These are phyloP conservation scores for Thaumetopoea pityocampa DNA, from an alignment of 1,140 invertebrate genomes.

Conservation along the genomic window DNA sequence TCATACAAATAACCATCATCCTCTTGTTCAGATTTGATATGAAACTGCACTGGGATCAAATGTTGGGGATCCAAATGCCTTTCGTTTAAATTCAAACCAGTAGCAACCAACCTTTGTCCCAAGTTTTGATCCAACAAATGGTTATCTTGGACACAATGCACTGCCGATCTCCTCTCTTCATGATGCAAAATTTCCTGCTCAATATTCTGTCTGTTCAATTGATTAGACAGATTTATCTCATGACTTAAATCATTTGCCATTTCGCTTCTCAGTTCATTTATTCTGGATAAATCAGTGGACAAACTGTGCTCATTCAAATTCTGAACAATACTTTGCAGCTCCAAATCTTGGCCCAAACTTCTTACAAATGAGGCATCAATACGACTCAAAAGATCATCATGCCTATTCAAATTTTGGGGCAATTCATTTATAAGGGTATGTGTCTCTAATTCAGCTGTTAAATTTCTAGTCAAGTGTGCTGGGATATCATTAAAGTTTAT, in stretches of 20 bases:
- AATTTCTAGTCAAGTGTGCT: conserved; percentile 42
- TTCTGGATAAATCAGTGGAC: conserved; percentile 27
- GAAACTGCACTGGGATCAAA: conserved; percentile 48
- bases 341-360: conserved; percentile 40
- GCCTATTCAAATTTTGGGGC: conserved; percentile 33
- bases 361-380: conserved; percentile 42
- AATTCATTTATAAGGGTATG: conserved; percentile 37
- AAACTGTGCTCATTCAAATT: conserved; percentile 30
- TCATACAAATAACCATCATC: conserved; percentile 65
- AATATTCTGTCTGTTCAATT: conserved; percentile 38
- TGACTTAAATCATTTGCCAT: conserved; percentile 39
- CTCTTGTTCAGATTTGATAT: conserved; percentile 63
- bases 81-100: conserved; percentile 25
- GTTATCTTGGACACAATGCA: conserved; percentile 28
- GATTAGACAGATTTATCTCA: conserved; percentile 44
- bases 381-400: conserved; percentile 39
- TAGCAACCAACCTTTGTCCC: conserved; percentile 29
- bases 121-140: conserved; percentile 43
- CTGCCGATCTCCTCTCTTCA: conserved; percentile 31
- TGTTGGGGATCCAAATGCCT: conserved; percentile 32
- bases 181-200: conserved; percentile 37
- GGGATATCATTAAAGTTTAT: conserved; percentile 54
- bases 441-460: conserved; percentile 37
- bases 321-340: conserved; percentile 46
- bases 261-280: conserved; percentile 35